Base-by-base conservation (phyloP, 2,888 invertebrate genomes). In the Lacanobia oleracea region DNA sequence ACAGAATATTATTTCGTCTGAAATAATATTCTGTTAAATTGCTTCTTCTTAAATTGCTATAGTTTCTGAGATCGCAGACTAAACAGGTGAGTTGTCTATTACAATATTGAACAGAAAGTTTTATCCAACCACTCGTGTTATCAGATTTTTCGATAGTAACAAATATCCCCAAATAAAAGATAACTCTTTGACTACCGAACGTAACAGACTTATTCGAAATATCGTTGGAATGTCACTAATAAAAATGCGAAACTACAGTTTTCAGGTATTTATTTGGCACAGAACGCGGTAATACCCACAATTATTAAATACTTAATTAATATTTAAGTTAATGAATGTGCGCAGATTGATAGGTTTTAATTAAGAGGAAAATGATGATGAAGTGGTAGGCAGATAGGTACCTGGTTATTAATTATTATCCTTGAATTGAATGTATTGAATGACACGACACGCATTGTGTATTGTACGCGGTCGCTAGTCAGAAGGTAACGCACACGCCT, bases 311-410 rank as follows among this genome's bases (percentile, higher is more conserved):
- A n/a, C n/a, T n/a, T n/a, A 53, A 72, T 79, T 48, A 33, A 43
- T 51, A 62, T 63, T 33, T 45, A 54, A 43, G 9, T 33, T 56
- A 80, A 53, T 80, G 33, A 63, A 65, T 21, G 21, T 61, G 60
- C 60, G 60, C 54, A 64, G 50, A 48, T 67, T 67, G 8, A 51
- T 65, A 12, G 12, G 27, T 74, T 66, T 57, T 48, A 79, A 75
- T 80, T 56, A 65, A 43, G 61, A 78, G 81, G 77, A 75, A 78
- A 80, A 78, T 56, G 21, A 48, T 56, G 21, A 48, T 80, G 64
- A 57, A 65, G 23, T 53, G 23, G 48, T 16, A 12, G 16, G 18
- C 45, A 21, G 50, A 51, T 66, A 53, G 18, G 14, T 56, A 50
- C 21, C 40, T 60, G 43, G 33, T 60, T 45, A 54, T 76, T 56